Conservation (phyloP, 2,888 invertebrate genomes). For the Cephus pygmeus region DNA sequence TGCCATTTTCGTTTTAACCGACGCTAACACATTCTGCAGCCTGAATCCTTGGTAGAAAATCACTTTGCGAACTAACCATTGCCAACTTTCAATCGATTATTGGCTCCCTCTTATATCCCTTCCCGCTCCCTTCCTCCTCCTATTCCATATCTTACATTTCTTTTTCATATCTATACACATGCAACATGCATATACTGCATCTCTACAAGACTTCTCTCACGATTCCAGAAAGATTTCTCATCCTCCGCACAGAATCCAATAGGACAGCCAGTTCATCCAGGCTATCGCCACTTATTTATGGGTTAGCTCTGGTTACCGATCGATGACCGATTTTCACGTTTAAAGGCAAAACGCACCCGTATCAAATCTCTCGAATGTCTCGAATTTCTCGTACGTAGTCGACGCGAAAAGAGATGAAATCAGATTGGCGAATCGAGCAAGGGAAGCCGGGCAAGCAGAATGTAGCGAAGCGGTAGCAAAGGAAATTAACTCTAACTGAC, state of each 20-base stretch:
- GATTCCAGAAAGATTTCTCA: not conserved
- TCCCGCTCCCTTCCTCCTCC: not conserved
- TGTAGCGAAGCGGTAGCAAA: conserved; percentile 28
- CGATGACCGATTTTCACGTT: not conserved
- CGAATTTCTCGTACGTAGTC: not conserved
- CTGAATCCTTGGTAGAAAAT: not conserved
- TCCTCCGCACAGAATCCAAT: not conserved
- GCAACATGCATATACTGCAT: not conserved
- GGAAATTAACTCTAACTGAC: conserved; percentile 45
- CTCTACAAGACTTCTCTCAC: not conserved
- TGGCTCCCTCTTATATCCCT: not conserved
- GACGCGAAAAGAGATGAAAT: not conserved
- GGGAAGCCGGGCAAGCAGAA: conserved; percentile 25
- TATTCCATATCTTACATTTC: not conserved
- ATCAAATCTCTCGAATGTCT: not conserved
- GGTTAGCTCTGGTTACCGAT: not conserved
- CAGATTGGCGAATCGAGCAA: conserved; percentile 13
- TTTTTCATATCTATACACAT: not conserved
- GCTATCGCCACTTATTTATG: not conserved
- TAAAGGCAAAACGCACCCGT: not conserved
- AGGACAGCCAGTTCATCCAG: not conserved
- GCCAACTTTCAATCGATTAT: not conserved
- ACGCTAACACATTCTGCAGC: not conserved
- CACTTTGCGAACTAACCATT: not conserved
- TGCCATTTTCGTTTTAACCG: not conserved